Percentiles rank a stretch among this genome's conserved stretches.
Evolutionary conservation across 2,888 invertebrate genomes (phyloP).

Genomic region (Diaprepes abbreviatus): DNA sequence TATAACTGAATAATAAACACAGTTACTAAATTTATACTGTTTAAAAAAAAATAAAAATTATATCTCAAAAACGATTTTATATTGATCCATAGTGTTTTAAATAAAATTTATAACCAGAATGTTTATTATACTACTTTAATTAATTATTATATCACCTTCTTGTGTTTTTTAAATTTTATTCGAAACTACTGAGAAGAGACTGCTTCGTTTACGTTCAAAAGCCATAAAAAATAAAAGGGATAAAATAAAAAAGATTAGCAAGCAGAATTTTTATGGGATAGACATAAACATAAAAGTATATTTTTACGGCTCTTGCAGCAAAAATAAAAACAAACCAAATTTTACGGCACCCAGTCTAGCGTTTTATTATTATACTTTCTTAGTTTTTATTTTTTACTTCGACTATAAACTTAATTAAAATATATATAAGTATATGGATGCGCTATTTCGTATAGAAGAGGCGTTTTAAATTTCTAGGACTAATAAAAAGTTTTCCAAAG

Average conservation of each 20-base stretch:
- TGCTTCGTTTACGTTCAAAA: conserved; percentile 37
- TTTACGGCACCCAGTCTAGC: conserved; percentile 50
- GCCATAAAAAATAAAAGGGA: conserved; percentile 48
- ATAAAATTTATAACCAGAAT: too few species aligned
- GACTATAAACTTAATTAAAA: conserved; percentile 50
- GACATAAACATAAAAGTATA: conserved; percentile 52
- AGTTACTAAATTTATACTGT: too few species aligned
- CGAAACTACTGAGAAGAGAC: conserved; percentile 26
- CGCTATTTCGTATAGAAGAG: background rate
- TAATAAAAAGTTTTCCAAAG: background rate
- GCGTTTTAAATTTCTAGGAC: background rate
- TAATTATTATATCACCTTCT: too few species aligned
- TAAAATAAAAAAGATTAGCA: conserved; percentile 51
- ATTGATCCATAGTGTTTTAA: too few species aligned
- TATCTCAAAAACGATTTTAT: too few species aligned
- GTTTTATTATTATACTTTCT: conserved; percentile 51
- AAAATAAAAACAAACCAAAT: conserved; percentile 52
- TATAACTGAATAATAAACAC: too few species aligned
- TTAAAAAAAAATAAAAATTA: too few species aligned
- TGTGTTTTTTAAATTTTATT: conserved; percentile 29
- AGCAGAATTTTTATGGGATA: conserved; percentile 52
- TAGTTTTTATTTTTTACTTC: conserved; percentile 47
- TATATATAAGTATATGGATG: conserved; percentile 41
- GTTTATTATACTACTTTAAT: too few species aligned
- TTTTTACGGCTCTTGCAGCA: conserved; percentile 51